Base-by-base conservation (phyloP, 1,140 invertebrate genomes). In the Halesus radiatus region DNA sequence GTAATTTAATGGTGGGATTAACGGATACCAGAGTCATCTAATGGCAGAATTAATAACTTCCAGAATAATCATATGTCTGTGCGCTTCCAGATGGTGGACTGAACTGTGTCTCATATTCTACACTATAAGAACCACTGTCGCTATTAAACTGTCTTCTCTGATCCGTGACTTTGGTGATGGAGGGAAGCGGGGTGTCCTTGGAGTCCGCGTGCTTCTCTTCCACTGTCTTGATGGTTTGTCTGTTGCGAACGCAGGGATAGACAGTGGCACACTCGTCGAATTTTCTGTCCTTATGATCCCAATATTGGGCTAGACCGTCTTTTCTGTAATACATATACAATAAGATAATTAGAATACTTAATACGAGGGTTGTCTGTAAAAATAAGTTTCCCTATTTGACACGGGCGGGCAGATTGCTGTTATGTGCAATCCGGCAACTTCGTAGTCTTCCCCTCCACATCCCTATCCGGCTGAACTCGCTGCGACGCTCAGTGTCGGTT, bases 271-370 rank as follows among this genome's bases (percentile, higher is more conserved):
- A 83, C 16, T 83, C 82, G 5, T 37, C 13, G 53, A 62, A 83
- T n/a, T 50, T 79, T 54, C 74, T 73, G 18, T 81, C 15, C 5
- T 29, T 45, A 29, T 80, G 79, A 76, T 84, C 80, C 80, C 80
- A 84, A 56, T 81, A 84, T 73, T 75, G 73, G 15, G 80, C 80
- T 16, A 84, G 29, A 45, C 80, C 80, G 32, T 80, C 52, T 53
- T 80, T 75, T 64, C 79, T 76, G 56, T 26, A 56, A 56, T 22
- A 20, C n/a, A n/a, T n/a, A n/a, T 15, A 20, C 5, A 22, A 20
- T 13, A 3, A 20, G 6, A 4, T 23, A 23, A 22, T 54, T 6
- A 54, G 7, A 32, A 32, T n/a, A n/a, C n/a, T n/a, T n/a, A n/a
- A n/a, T n/a, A n/a, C n/a, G n/a, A n/a, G n/a, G n/a, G n/a, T n/a